Evolutionary conservation across 2,797 vertebrate genomes (phyloP).

Genomic region (Pseudomugil gertrudae): DNA sequence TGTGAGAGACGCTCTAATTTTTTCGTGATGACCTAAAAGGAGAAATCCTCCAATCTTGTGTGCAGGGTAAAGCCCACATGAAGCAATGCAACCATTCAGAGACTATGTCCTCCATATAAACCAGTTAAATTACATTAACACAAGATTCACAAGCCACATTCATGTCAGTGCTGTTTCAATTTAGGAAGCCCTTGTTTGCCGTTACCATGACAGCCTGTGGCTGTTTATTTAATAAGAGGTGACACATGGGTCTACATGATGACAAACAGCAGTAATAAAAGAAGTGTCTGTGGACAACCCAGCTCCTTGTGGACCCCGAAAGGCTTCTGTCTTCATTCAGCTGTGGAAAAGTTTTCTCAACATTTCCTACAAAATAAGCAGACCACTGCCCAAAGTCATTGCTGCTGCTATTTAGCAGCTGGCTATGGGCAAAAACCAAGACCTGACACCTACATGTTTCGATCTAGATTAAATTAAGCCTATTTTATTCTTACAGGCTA

Average conservation of each 20-base stretch:
- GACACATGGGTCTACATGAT: constrained; percentile 62
- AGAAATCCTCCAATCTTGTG: constrained; percentile 41
- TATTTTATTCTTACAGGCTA: constrained; percentile 55
- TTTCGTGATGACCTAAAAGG: constrained; percentile 21
- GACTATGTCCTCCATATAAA: constrained; percentile 19
- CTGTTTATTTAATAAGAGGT: constrained; percentile 63
- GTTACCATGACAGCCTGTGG: constrained; percentile 59
- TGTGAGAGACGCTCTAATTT: constrained; percentile 47
- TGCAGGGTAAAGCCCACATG: constrained; percentile 38
- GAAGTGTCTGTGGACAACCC: constrained; percentile 45
- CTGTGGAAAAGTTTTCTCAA: constrained; percentile 61
- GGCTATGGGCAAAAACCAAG: constrained; percentile 19
- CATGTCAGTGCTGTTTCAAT: constrained; percentile 41
- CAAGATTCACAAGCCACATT: neutral
- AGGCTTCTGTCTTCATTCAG: constrained; percentile 46
- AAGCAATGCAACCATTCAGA: constrained; percentile 51
- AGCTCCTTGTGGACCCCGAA: constrained; percentile 42
- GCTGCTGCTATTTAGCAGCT: constrained; percentile 51
- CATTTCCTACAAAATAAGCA: constrained; percentile 54
- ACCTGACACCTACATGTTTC: constrained; percentile 58
- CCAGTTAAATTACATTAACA: constrained; percentile 41
- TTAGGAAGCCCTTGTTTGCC: constrained; percentile 57
- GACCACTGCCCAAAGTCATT: constrained; percentile 56
- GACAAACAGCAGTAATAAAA: constrained; percentile 62
- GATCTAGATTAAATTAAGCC: constrained; percentile 59